Evolutionary conservation across 64 coral and sea anemone species (phyloP), one percentile per base, ranked within the genome.

Genomic region (Actinia equina): DNA sequence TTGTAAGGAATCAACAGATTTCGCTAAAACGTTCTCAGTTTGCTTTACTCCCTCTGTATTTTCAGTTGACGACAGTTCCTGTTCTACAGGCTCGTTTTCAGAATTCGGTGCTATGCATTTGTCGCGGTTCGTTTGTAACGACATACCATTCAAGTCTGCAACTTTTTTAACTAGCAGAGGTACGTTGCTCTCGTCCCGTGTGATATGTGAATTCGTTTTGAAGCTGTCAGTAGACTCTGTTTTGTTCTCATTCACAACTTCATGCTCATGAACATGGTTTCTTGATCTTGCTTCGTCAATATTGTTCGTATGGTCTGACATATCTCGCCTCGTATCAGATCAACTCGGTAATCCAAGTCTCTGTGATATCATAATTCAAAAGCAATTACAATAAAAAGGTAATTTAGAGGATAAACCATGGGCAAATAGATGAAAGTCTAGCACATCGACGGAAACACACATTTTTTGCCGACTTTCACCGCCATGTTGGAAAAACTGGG

Each of bases 131-230:
- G 78, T 81, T 49, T 20, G 78, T 81, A 81, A 42, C 61, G 59
- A 41, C 83, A 85, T 61, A 19, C 83, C 83, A 63, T 85, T 85
- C 59, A 85, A 43, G 55, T 85, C 83, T 57, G 16, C 83, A 25
- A 85, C 49, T 13, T 85, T 85, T 26, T 85, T 85, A 58, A 63
- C 83, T 60, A 56, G 25, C 3, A 85, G 49, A 85, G 83, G 83
- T 60, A 63, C 4, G 25, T 62, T 12, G 15, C 6, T 30, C 43
- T 60, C 78, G 52, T 81, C 45, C 16, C 52, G 43, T 52, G 43
- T 52, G n/a, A 81, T 52, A 15, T 44, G 49, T 81, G 42, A 16
- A 49, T 18, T 49, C 52, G 78, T 49, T 81, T 81, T 81, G 1
- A 10, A 51, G 78, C 4, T 46, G 78, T 81, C 78, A 19, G 78